Conservation (phyloP, 2,888 invertebrate genomes). For the Callimorpha dominula region DNA sequence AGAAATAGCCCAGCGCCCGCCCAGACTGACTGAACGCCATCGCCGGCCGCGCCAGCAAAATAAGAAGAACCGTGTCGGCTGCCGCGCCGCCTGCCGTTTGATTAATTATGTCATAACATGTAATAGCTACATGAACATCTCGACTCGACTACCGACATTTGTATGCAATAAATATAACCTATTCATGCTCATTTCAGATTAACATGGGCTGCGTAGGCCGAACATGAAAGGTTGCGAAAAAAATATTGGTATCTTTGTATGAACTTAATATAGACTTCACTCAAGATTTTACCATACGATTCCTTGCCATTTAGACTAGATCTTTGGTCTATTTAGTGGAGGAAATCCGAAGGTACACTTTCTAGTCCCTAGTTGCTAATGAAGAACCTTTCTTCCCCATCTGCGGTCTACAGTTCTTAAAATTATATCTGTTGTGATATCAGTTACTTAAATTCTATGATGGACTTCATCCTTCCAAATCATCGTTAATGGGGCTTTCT, state of each 20-base stretch:
- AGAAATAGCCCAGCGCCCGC: constrained; percentile 68
- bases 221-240: background rate
- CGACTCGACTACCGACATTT: constrained; percentile 23
- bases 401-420: background rate
- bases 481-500: background rate
- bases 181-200: background rate
- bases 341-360: background rate
- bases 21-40: constrained; percentile 57
- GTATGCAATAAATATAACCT: constrained; percentile 5
- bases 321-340: background rate
- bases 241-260: background rate
- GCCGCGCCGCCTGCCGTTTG: constrained; percentile 37
- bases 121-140: constrained; percentile 39
- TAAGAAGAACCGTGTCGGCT: constrained; percentile 29
- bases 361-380: background rate
- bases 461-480: background rate
- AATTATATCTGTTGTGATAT: background rate
- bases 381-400: background rate
- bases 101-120: constrained; percentile 51
- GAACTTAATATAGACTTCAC: background rate
- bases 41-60: constrained; percentile 36
- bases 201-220: background rate
- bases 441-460: too few relatives aligned
- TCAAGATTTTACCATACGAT: background rate
- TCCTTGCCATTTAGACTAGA: background rate